Percentiles rank a stretch among this genome's conserved stretches.
phyloP scores from a whole-genome alignment of 1,140 invertebrate genomes.

The Drosophila equinoxialis region DNA sequence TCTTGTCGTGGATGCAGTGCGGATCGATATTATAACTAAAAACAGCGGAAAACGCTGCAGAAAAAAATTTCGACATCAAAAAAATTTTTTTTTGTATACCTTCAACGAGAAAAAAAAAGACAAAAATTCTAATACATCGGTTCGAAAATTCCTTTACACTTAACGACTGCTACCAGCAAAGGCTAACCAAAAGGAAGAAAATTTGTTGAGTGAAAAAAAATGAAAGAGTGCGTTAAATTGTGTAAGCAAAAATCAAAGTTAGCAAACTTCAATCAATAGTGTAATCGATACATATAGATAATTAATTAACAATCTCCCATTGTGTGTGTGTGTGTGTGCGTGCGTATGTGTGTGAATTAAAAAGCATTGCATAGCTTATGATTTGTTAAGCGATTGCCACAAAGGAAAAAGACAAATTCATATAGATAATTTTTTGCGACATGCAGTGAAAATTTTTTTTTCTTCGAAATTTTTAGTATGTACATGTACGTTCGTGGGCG shows the following conservation, averaged over 20 bases:
- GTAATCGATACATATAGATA: constrained; percentile 44
- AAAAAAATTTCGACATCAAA: constrained; percentile 66
- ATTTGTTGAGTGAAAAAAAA: constrained; percentile 18
- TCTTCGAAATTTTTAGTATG: constrained; percentile 81
- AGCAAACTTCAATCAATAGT: constrained; percentile 54
- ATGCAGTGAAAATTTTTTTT: constrained; percentile 75
- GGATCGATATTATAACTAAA: constrained; percentile 78
- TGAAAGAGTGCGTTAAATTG: constrained; percentile 35
- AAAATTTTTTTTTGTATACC: constrained; percentile 55
- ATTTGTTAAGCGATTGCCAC: neutral
- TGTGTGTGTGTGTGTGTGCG: constrained; percentile 7
- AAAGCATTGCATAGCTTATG: neutral
- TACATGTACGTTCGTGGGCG: constrained; percentile 80
- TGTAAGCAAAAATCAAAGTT: constrained; percentile 60
- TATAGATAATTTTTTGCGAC: constrained; percentile 62
- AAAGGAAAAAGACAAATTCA: neutral
- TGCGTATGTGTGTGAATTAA: neutral
- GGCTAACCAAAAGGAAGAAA: constrained; percentile 9
- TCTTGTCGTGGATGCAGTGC: constrained; percentile 82
- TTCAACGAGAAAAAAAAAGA: constrained; percentile 33
- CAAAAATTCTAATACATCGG: constrained; percentile 32
- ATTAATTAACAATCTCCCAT: constrained; percentile 18
- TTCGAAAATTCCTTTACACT: constrained; percentile 26
- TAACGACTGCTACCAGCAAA: constrained; percentile 3
- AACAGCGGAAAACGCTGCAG: constrained; percentile 53